Conservation (phyloP, 2,797 vertebrate genomes). For the Onychomys torridus region DNA sequence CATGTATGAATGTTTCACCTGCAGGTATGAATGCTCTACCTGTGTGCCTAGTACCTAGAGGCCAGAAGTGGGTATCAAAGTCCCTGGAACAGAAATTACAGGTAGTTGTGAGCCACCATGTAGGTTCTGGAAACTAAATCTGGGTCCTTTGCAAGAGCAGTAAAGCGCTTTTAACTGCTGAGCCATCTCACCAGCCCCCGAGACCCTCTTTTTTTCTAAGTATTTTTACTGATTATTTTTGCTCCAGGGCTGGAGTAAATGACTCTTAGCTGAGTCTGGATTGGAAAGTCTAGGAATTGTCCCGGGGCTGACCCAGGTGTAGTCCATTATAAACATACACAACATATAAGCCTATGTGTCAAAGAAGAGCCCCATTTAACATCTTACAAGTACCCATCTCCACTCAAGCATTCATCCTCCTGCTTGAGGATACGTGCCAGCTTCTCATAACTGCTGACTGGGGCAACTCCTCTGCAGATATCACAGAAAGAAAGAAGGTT, state of each 20-base stretch:
- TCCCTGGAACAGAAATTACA: background rate
- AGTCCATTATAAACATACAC: background rate
- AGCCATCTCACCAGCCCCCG: background rate
- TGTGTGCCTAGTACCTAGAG: background rate
- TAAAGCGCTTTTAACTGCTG: background rate
- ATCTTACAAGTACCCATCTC: background rate
- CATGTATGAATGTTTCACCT: background rate
- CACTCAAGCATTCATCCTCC: background rate
- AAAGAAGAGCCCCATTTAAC: background rate
- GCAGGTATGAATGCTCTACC: background rate
- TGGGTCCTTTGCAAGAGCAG: background rate
- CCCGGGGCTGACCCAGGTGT: background rate
- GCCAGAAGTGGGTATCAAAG: background rate
- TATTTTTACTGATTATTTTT: slow-evolving; percentile 22
- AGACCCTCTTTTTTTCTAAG: background rate
- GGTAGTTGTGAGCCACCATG: background rate
- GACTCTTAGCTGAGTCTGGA: background rate
- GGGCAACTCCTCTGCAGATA: background rate
- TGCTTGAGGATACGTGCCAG: background rate
- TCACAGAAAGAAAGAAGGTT: background rate
- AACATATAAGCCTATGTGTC: background rate
- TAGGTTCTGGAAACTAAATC: background rate
- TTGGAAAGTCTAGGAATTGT: background rate
- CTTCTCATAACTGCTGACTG: background rate
- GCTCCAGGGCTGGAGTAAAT: background rate